Base-by-base conservation (phyloP, 2,888 invertebrate species). In the Salticus scenicus region DNA sequence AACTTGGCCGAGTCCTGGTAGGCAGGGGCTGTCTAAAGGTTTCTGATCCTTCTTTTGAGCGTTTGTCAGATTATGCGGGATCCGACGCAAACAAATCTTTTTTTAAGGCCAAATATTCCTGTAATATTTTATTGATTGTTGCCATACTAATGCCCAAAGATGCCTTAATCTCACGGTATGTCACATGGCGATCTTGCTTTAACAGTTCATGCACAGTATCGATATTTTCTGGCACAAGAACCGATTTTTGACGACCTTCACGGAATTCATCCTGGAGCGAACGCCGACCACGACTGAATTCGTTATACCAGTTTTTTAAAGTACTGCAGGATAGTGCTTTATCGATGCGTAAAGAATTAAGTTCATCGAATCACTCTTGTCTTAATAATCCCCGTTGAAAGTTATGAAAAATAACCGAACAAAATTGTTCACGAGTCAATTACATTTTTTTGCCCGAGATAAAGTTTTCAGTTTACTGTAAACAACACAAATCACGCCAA, bases 301-400 rank as follows among this genome's bases (percentile, higher is more conserved):
- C 64, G 1, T 64, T 7, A 64, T 64, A 64, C 64, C 64, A 64
- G 64, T 0, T 64, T 24, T 64, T 64, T 64, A 30, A 24, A 64
- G 64, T 64, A 28, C 64, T 64, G 64, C 27, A 64, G 30, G 64
- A 7, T 64, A 28, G 64, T 64, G 64, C 64, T 64, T 64, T 27
- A 64, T 17, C 64, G 24, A 8, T 64, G 17, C 17, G 17, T 51
- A 51, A 51, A 51, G 17, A 51, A 8, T 51, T 51, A 51, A 51
- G 51, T 51, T 51, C 51, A 51, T 51, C 24, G 24, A 51, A 51
- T 12, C 7, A 20, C 51, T 37, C 37, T 37, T 37, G 37, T 37
- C 37, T 37, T 37, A 10, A 37, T 37, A 37, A 37, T 37, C 37
- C 57, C 0, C 20, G 57, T 57, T 20, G 20, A 57, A 57, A 7